Evolutionary conservation across 2,113 vertebrate species (phyloP).

Genomic region (Phyllostomus discolor): DNA sequence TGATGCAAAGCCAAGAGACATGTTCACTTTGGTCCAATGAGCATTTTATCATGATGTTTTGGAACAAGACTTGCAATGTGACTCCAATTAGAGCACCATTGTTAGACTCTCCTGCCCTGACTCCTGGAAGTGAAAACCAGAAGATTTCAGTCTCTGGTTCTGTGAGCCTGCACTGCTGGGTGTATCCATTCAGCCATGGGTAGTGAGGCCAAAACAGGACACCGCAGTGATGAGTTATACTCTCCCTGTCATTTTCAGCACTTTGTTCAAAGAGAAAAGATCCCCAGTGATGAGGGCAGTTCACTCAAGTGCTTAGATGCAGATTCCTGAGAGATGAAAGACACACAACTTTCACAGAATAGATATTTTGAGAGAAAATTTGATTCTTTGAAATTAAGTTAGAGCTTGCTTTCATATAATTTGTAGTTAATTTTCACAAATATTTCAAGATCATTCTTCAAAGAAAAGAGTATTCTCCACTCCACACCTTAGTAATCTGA

Average conservation of each 20-base stretch:
- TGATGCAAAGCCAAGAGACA: neutral
- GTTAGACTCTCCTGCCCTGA: neutral
- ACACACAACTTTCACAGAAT: neutral
- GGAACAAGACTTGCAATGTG: neutral
- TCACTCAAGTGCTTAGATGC: too few species aligned
- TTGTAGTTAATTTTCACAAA: neutral
- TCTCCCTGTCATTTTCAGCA: neutral
- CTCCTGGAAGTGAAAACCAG: neutral
- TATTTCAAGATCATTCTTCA: neutral
- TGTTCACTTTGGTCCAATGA: neutral
- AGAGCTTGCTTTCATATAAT: neutral
- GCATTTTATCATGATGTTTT: neutral
- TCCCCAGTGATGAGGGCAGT: neutral
- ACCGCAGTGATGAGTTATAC: too few species aligned
- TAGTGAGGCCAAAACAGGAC: neutral
- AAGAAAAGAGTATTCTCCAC: neutral
- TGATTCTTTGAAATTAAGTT: neutral
- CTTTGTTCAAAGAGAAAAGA: neutral
- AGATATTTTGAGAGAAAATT: neutral
- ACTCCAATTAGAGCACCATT: neutral
- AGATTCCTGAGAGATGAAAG: neutral
- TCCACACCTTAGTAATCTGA: neutral
- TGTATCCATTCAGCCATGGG: neutral
- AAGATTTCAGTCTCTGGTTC: neutral
- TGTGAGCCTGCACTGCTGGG: neutral